These are phyloP conservation scores for Gymnosoma rotundatum DNA, from an alignment of 2,888 invertebrate genomes.

Conservation along the genomic window DNA sequence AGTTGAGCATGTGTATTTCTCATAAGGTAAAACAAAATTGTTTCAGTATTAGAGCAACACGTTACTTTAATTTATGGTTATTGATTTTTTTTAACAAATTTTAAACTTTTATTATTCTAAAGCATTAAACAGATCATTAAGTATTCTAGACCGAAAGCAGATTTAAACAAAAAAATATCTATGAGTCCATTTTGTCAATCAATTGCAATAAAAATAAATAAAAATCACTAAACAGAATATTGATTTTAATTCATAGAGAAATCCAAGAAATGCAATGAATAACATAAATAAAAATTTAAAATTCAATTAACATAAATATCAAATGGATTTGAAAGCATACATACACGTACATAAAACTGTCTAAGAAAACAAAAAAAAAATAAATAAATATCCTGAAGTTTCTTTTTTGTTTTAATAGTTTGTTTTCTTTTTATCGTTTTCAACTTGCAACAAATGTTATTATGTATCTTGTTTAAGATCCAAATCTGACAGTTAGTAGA, in stretches of 20 bases:
- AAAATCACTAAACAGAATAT: slow-evolving; percentile 27
- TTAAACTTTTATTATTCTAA: background rate
- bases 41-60: background rate
- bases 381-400: slow-evolving; percentile 34
- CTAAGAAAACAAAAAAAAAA: background rate
- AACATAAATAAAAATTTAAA: slow-evolving; percentile 22
- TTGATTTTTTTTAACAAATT: background rate
- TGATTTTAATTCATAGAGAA: slow-evolving; percentile 42
- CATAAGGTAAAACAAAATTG: background rate
- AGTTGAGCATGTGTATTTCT: no score
- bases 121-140: slow-evolving; percentile 20
- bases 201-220: slow-evolving; percentile 30
- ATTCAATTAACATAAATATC: slow-evolving; percentile 67
- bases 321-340: slow-evolving; percentile 51
- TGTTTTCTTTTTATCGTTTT: slow-evolving; percentile 22
- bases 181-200: slow-evolving; percentile 64
- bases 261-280: background rate
- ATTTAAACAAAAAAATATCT: slow-evolving; percentile 21
- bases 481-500: slow-evolving; percentile 69
- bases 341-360: no score
- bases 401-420: no score
- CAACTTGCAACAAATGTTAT: slow-evolving; percentile 50
- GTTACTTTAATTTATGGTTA: background rate
- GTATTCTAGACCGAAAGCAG: slow-evolving; percentile 31
- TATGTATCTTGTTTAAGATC: slow-evolving; percentile 56